Evolutionary conservation across 2,888 invertebrate genomes (phyloP), one percentile per base, ranked within the genome.

Genomic region (Pelosia muscerda): DNA sequence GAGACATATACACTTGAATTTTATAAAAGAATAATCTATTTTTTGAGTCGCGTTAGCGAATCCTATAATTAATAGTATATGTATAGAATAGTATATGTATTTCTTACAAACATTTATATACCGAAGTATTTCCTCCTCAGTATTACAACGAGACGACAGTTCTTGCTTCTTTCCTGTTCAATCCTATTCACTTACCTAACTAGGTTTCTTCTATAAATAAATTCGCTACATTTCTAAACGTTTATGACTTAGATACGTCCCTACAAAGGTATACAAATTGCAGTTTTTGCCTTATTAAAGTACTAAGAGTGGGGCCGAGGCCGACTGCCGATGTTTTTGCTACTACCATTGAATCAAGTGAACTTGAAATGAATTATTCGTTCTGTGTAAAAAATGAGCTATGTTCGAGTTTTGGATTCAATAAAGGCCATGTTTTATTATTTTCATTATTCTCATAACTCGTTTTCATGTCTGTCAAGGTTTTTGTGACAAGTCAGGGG

Each of bases 361-460:
- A 71, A 79, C 68, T 77, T 68, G 56, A 81, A 75, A 83, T 77
- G 71, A 74, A 81, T 62, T 62, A 63, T 80, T 77, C 75, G 63
- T 53, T 71, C 54, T 28, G 25, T 31, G 57, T 57, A 81, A 76
- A 79, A 81, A 81, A 70, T 19, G 42, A 11, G 49, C 59, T 69
- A 75, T 69, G 74, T 75, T 72, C 73, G 60, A 74, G 65, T 71
- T 74, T 68, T 73, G 81, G 78, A 82, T 80, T 82, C 71, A 81
- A 76, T 81, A 78, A 75, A 74, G 63, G 65, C 65, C 68, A 72
- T 70, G 65, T 59, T 75, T 76, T 71, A 72, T 76, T 65, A 81
- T 76, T 76, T 81, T 75, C 76, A 73, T 79, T 80, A 65, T 68
- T 61, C 78, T 76, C 65, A 74, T 74, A 74, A 79, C 80, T 74